phyloP scores from a whole-genome alignment of 2,888 invertebrate genomes.

The Nymphalis c-album region DNA sequence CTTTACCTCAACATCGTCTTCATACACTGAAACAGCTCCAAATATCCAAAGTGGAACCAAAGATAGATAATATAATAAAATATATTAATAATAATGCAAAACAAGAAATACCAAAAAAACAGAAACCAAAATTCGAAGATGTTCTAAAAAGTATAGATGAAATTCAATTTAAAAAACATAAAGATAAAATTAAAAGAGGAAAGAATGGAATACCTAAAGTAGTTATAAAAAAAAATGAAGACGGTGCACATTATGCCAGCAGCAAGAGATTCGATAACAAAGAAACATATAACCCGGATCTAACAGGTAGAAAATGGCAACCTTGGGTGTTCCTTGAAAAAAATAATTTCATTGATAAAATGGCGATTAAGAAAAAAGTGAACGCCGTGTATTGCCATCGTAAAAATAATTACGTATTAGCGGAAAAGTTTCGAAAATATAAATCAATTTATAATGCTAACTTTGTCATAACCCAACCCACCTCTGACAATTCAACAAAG shows the following conservation, averaged over 20 bases:
- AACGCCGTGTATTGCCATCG: constrained; percentile 69
- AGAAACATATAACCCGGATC: constrained; percentile 65
- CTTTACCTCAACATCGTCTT: constrained; percentile 70
- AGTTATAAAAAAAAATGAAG: constrained; percentile 73
- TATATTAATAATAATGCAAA: constrained; percentile 42
- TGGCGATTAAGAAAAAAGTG: constrained; percentile 67
- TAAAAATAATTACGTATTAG: constrained; percentile 65
- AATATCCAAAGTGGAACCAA: constrained; percentile 64
- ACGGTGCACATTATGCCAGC: constrained; percentile 77
- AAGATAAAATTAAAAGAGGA: constrained; percentile 64
- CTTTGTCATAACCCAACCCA: constrained; percentile 70
- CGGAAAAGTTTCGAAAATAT: constrained; percentile 71
- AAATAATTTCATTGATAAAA: constrained; percentile 72
- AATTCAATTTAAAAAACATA: constrained; percentile 70
- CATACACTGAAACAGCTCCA: constrained; percentile 71
- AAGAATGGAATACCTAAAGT: constrained; percentile 73
- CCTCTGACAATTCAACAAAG: constrained; percentile 50
- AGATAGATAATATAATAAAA: constrained; percentile 48
- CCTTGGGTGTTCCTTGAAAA: constrained; percentile 77
- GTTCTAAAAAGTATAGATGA: constrained; percentile 78
- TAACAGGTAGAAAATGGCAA: constrained; percentile 78
- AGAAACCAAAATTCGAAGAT: constrained; percentile 78
- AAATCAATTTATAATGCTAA: constrained; percentile 66
- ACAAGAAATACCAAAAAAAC: constrained; percentile 59
- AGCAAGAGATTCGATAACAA: constrained; percentile 59